phyloP scores from a whole-genome alignment of 2,113 vertebrate species.

The Grallaria varia region DNA sequence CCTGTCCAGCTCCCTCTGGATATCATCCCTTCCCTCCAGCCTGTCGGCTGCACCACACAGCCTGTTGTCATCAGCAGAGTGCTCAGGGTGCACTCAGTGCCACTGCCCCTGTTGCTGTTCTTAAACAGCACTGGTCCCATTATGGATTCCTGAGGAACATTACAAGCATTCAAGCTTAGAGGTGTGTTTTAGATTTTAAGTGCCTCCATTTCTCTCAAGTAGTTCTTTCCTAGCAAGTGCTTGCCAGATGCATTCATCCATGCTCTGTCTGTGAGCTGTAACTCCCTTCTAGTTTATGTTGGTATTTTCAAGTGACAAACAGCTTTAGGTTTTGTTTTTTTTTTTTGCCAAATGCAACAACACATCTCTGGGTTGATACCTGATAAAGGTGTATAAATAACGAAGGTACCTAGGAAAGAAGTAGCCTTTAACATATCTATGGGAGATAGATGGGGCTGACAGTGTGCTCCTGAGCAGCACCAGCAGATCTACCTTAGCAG shows the following conservation, averaged over 20 bases:
- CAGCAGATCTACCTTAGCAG: neutral
- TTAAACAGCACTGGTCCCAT: neutral
- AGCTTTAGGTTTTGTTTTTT: neutral
- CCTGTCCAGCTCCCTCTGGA: neutral
- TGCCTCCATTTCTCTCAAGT: neutral
- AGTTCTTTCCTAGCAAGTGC: neutral
- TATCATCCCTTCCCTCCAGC: neutral
- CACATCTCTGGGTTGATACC: neutral
- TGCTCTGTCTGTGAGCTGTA: neutral
- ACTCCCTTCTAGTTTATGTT: neutral
- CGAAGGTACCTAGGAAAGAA: neutral
- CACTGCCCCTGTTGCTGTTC: too few relatives aligned
- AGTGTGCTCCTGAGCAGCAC: neutral
- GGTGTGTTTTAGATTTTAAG: neutral
- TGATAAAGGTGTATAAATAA: neutral
- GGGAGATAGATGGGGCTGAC: neutral
- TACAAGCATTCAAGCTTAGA: neutral
- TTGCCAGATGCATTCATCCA: neutral
- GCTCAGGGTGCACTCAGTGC: neutral
- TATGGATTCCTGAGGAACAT: accelerated
- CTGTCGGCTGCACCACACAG: neutral
- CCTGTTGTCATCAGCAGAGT: neutral
- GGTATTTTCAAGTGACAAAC: constrained; percentile 14
- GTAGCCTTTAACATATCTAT: neutral
- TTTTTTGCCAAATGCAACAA: neutral